Evolutionary conservation across 2,888 invertebrate species (phyloP), one percentile per base, ranked within the genome.

Genomic region (Ochropleura leucogaster): DNA sequence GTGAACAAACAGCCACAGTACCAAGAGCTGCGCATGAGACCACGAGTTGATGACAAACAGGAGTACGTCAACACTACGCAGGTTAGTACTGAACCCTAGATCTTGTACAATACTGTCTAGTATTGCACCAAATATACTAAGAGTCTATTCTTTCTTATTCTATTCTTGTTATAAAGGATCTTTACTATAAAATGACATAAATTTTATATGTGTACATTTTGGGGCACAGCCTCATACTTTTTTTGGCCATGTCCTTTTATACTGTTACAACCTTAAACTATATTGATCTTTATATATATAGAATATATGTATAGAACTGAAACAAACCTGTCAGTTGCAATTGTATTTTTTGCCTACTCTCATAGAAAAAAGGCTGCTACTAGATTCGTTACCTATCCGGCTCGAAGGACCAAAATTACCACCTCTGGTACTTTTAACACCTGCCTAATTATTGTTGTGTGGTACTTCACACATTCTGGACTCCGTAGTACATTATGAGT

Each of bases 11-110:
- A 95, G 88, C 94, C 96, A 0, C 94, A 94, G 84, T 95, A 95
- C 90, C 93, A 94, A 42, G 96, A 96, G 49, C 79, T 91, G 5
- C 91, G 96, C 10, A 82, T 91, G 88, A 92, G 95, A 0, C 85
- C 94, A 47, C 93, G 95, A 9, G 65, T 89, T 4, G 96, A 95
- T 57, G 96, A 96, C 72, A 91, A 90, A 30, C 94, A 94, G 86
- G 96, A 96, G 30, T 96, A 96, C 74, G 95, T 95, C 66, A 95
- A 96, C 75, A 87, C 96, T 1, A 79, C 93, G 0, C 95, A 95
- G 94, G 95, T 95, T 79, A 74, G 62, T 70, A 68, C 46, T 12
- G n/a, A 14, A 0, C 67, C 20, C 20, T 30, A 59, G 10, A 46
- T 46, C 51, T 53, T 69, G 0, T 30, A 30, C 30, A 30, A 30